A percentile compares a stretch with the other conserved stretches of the same genome.
Evolutionary conservation across 2,113 vertebrate genomes (phyloP).

Genomic region (Spheniscus mendiculus): DNA sequence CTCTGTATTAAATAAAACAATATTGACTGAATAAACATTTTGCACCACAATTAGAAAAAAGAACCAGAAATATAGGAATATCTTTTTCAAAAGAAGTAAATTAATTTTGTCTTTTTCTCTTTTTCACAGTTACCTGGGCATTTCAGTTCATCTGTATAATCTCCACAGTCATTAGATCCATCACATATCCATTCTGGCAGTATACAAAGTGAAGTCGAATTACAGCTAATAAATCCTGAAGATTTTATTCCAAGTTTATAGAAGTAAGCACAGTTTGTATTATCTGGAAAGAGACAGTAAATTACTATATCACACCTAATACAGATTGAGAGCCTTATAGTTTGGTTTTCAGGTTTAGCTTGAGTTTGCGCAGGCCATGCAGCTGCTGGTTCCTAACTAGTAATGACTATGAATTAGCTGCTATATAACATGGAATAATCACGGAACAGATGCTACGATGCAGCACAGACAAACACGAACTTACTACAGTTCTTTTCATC

Average conservation of each 20-base stretch:
- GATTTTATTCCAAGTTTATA: constrained; percentile 94
- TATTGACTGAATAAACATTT: neutral
- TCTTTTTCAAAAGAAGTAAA: neutral
- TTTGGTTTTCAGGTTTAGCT: neutral
- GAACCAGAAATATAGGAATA: neutral
- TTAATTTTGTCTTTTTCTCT: neutral
- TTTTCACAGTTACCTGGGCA: constrained; percentile 88
- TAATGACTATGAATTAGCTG: neutral
- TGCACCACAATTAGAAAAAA: neutral
- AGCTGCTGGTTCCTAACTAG: neutral
- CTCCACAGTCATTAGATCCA: constrained; percentile 96
- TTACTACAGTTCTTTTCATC: constrained; percentile 97
- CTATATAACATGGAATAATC: constrained; percentile 4
- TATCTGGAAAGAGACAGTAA: constrained; percentile 78
- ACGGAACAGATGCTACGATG: neutral
- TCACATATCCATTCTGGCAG: constrained; percentile 95
- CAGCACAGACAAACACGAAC: constrained; percentile 29
- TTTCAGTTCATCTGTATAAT: constrained; percentile 93
- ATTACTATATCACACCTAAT: neutral
- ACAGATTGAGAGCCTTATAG: neutral
- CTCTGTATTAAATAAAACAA: neutral
- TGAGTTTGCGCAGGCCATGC: neutral
- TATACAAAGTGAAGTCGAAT: constrained; percentile 94
- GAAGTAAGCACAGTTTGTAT: constrained; percentile 89
- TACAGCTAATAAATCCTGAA: constrained; percentile 92